Conservation (phyloP, 2,797 vertebrate genomes). For the Macropus fuliginosus region DNA sequence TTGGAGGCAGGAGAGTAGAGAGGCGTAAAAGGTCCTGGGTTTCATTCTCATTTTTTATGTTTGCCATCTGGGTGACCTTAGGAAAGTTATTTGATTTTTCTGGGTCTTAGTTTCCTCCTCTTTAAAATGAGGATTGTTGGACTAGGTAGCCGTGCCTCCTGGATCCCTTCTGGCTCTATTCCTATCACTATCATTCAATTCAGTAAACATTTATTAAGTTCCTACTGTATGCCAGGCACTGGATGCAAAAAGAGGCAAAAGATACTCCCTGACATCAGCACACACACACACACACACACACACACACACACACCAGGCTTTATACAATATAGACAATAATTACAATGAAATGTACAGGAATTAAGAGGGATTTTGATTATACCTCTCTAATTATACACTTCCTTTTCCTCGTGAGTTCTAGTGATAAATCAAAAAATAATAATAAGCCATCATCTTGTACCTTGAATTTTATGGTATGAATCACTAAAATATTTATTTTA, state of each 20-base stretch:
- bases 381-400: background rate
- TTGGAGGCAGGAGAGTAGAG: background rate
- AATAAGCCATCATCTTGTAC: background rate
- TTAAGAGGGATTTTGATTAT: background rate
- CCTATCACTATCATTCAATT: background rate
- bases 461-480: background rate
- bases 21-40: background rate
- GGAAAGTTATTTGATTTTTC: background rate
- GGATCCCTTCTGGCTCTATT: background rate
- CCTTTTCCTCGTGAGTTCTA: background rate
- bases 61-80: background rate
- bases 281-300: no score
- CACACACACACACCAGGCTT: no score
- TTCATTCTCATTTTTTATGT: background rate
- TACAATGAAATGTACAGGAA: background rate
- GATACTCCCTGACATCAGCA: background rate
- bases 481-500: background rate
- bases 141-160: background rate
- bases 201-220: background rate
- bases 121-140: background rate
- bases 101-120: background rate
- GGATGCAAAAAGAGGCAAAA: background rate
- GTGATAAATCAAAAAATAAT: fast-evolving
- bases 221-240: background rate
- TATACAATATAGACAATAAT: background rate